Evolutionary conservation across 2,113 vertebrate species (phyloP), one percentile per base, ranked within the genome.

Genomic region (Bujurquina vittata): DNA sequence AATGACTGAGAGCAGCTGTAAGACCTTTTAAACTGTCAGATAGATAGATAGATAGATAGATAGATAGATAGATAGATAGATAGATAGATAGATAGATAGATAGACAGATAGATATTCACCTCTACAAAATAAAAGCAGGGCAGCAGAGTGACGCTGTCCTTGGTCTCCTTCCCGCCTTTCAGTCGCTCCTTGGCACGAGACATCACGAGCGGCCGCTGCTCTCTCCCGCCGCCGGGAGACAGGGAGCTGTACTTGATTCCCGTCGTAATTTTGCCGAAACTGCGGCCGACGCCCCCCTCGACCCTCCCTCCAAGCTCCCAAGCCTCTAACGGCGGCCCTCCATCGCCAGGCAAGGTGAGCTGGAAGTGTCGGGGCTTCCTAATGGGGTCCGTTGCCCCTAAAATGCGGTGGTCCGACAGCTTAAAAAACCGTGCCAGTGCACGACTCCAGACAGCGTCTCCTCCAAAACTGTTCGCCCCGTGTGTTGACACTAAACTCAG

Each of bases 111-210:
- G 85, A 85, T 46, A 74, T 56, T 87, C 86, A 94, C 93, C 93
- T 94, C 93, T 83, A 94, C 93, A 89, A 94, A 94, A 78, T 94
- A 94, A 90, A 94, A 94, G 80, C 93, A 94, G 12, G 93, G 93
- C 49, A 94, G 85, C 76, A 94, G 91, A 58, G 91, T 93, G 75
- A 94, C 93, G 72, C 93, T 94, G 88, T 94, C 93, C 93, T 94
- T 94, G 77, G 91, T 93, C 83, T 93, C 92, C 83, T 91, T 93
- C 85, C 86, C 92, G 84, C 85, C 84, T 91, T 91, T 93, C 91
- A 94, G 90, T 31, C 93, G 88, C 85, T 94, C 93, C 90, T 94
- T 94, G 52, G 89, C 89, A 49, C 93, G 90, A 82, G 92, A 92
- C 93, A 94, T 94, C 7, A 62, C 90, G 88, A 81, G 83, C 78